Percentiles rank a stretch among this genome's conserved stretches.
phyloP scores from a whole-genome alignment of 2,888 invertebrate genomes.

The Thera britannica region DNA sequence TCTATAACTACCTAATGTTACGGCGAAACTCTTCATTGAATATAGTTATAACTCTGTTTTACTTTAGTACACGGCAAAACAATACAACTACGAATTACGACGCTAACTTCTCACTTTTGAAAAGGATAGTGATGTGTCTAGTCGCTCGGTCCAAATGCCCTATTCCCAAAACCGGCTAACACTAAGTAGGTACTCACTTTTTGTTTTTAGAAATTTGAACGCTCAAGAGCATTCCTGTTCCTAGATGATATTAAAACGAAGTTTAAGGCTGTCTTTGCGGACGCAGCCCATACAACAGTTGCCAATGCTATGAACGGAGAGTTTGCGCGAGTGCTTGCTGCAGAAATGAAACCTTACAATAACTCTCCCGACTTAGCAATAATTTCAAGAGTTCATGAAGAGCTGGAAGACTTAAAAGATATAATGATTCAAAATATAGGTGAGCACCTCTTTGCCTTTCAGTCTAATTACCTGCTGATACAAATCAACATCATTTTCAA shows the following conservation, averaged over 20 bases:
- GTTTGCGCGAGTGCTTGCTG: slow-evolving; percentile 92
- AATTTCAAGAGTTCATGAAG: slow-evolving; percentile 94
- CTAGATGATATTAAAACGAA: slow-evolving; percentile 95
- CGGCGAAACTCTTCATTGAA: too few relatives aligned
- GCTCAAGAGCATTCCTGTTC: slow-evolving; percentile 95
- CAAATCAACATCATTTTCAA: too few relatives aligned
- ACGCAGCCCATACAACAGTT: slow-evolving; percentile 91
- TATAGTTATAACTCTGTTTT: too few relatives aligned
- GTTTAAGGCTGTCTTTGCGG: slow-evolving; percentile 93
- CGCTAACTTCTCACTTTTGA: too few relatives aligned
- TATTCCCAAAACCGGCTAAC: too few relatives aligned
- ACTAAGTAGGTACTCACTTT: too few relatives aligned
- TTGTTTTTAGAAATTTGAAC: slow-evolving; percentile 92
- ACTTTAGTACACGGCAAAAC: too few relatives aligned
- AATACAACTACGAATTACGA: too few relatives aligned
- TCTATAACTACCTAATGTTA: not conserved
- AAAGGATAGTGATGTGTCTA: too few relatives aligned
- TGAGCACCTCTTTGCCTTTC: slow-evolving; percentile 77
- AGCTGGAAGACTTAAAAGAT: slow-evolving; percentile 96
- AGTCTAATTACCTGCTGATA: not conserved
- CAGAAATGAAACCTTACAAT: slow-evolving; percentile 96
- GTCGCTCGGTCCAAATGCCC: too few relatives aligned
- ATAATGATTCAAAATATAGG: slow-evolving; percentile 99
- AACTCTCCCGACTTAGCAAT: slow-evolving; percentile 94
- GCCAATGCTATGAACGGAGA: slow-evolving; percentile 98